Percentiles rank a stretch among this genome's conserved stretches.
phyloP scores from a whole-genome alignment of 2,797 vertebrate species.

The Synaphobranchus kaupii region DNA sequence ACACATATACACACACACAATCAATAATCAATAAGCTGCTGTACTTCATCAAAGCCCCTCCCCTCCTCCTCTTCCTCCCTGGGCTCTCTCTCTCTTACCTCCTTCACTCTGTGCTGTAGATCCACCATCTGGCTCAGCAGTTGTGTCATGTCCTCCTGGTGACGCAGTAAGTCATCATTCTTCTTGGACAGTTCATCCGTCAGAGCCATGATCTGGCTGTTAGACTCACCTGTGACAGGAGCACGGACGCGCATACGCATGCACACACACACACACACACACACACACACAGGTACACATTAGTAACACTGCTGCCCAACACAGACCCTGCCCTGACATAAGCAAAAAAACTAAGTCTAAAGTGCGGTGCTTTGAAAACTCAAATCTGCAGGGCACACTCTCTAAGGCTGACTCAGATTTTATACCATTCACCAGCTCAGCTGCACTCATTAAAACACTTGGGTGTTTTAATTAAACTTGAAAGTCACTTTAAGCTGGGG shows the following conservation, averaged over 20 bases:
- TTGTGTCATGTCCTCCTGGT: slow-evolving; percentile 95
- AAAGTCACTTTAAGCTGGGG: background rate
- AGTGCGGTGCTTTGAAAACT: background rate
- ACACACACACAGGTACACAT: background rate
- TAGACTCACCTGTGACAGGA: slow-evolving; percentile 83
- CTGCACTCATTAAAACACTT: too few species aligned
- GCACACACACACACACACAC: background rate
- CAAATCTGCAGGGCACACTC: too few species aligned
- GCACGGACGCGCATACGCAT: background rate
- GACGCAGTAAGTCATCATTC: slow-evolving; percentile 85
- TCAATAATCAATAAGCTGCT: too few species aligned
- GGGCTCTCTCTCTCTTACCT: slow-evolving; percentile 66
- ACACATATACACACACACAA: background rate
- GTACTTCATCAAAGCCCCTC: too few species aligned
- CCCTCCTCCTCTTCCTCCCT: too few species aligned
- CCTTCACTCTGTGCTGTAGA: slow-evolving; percentile 91
- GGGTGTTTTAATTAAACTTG: too few species aligned
- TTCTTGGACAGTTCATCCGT: slow-evolving; percentile 88
- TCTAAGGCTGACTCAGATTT: too few species aligned
- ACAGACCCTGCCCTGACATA: too few species aligned
- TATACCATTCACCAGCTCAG: too few species aligned
- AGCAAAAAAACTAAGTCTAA: background rate
- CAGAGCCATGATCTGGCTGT: slow-evolving; percentile 88
- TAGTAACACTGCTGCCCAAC: background rate
- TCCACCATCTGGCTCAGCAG: slow-evolving; percentile 92